Evolutionary conservation across 2,888 invertebrate genomes (phyloP), one percentile per base, ranked within the genome.

Genomic region (Diarsia dahlii): DNA sequence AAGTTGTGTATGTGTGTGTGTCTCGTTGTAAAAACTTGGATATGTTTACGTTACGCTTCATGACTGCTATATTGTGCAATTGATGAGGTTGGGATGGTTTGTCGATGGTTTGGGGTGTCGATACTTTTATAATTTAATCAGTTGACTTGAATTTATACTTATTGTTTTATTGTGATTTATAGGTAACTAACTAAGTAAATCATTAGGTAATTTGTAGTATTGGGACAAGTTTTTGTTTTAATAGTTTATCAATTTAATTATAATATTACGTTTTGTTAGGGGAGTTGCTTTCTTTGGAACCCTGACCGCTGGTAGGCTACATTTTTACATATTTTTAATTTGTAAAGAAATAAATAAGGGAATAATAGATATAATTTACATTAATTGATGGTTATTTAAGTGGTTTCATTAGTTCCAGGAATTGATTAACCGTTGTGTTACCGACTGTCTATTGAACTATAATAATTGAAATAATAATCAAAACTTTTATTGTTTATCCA

Each of bases 1-100:
- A 48, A 62, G 45, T 28, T 39, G 71, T 28, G 34, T 77, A 72
- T 82, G 78, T 84, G 79, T 84, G 82, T 84, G 82, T 46, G 66
- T 81, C 76, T 68, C 74, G 79, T 66, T 87, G 81, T 89, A 85
- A 90, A 90, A 90, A 91, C 87, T 86, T 89, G 86, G 72, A 82
- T 86, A 88, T 86, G 86, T 88, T 87, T 87, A 89, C 90, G 94
- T 93, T 93, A 94, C 92, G 94, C 91, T 91, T 88, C 88, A 86
- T 89, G 92, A 89, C 87, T 91, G 87, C 88, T 84, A 80, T 84
- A 89, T 95, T 95, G 93, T 94, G 93, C 93, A 94, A 95, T 90
- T 63, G 13, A 20, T 91, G 94, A 92, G 79, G 93, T 86, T 89
- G 92, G 76, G 85, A 74, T 45, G n/a, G n/a, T 52, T 50, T 56